These are phyloP conservation scores for Hirundichthys speculiger DNA, from an alignment of 2,113 vertebrate genomes.

Conservation along the genomic window DNA sequence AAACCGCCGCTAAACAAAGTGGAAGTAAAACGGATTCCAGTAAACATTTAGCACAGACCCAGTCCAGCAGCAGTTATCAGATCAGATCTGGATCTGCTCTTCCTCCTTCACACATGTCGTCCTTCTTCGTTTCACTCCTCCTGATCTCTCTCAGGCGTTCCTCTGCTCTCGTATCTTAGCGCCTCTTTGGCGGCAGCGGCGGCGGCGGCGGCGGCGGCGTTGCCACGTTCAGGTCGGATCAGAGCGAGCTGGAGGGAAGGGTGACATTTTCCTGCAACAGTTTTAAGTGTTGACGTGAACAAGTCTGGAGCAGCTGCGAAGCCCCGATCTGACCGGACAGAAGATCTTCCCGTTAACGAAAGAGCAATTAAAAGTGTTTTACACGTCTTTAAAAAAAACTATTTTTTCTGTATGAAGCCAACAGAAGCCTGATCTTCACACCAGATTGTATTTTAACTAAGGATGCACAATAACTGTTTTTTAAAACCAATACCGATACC, in stretches of 20 bases:
- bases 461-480: too few relatives aligned
- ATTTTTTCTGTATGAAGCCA: too few relatives aligned
- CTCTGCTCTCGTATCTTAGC: background rate
- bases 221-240: constrained; percentile 13
- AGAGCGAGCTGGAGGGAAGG: background rate
- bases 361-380: too few relatives aligned
- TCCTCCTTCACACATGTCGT: constrained; percentile 2
- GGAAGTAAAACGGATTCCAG: constrained; percentile 24
- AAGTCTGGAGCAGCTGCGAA: constrained; percentile 9
- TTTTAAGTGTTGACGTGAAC: constrained; percentile 32
- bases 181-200: too few relatives aligned
- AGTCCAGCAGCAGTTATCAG: background rate
- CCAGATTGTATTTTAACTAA: too few relatives aligned
- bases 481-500: too few relatives aligned
- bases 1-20: constrained; percentile 22
- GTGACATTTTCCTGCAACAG: constrained; percentile 16
- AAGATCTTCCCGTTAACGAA: too few relatives aligned
- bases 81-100: background rate
- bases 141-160: background rate
- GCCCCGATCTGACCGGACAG: background rate
- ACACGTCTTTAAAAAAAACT: too few relatives aligned
- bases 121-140: constrained; percentile 23
- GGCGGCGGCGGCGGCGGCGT: too few relatives aligned
- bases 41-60: too few relatives aligned
- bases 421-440: too few relatives aligned